phyloP scores from a whole-genome alignment of 2,888 invertebrate genomes.

The Cantharis rustica region DNA sequence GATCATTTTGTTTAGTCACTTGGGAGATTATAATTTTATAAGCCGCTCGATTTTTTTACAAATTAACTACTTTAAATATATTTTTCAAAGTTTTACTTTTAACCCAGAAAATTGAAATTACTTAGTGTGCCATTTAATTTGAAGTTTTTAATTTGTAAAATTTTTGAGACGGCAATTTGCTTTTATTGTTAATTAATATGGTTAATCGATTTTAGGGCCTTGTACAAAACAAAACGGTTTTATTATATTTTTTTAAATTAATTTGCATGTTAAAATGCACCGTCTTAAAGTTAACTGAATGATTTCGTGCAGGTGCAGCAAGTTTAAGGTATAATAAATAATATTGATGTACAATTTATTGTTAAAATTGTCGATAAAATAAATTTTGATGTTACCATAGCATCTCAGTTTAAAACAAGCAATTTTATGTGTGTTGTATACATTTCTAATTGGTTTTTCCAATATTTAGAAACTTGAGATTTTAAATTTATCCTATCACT shows the following conservation, averaged over 20 bases:
- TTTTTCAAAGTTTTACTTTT: background rate
- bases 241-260: background rate
- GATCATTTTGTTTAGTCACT: background rate
- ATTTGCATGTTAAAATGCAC: background rate
- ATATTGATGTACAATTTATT: background rate
- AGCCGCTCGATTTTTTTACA: background rate
- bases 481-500: background rate
- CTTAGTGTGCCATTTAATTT: background rate
- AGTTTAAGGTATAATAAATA: background rate
- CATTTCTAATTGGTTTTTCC: background rate
- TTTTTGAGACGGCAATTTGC: background rate
- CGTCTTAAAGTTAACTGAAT: background rate
- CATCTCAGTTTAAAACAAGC: background rate
- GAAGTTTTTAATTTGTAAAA: background rate
- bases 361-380: background rate
- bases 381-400: background rate
- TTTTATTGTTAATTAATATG: background rate
- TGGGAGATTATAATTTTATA: background rate
- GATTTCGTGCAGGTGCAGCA: background rate
- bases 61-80: background rate
- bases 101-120: background rate
- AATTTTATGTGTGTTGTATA: conserved; percentile 7
- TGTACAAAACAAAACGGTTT: background rate
- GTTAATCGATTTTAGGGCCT: background rate
- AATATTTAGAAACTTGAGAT: conserved; percentile 12